These are phyloP conservation scores for Tuta absoluta DNA, from an alignment of 2,888 invertebrate genomes.

Conservation along the genomic window DNA sequence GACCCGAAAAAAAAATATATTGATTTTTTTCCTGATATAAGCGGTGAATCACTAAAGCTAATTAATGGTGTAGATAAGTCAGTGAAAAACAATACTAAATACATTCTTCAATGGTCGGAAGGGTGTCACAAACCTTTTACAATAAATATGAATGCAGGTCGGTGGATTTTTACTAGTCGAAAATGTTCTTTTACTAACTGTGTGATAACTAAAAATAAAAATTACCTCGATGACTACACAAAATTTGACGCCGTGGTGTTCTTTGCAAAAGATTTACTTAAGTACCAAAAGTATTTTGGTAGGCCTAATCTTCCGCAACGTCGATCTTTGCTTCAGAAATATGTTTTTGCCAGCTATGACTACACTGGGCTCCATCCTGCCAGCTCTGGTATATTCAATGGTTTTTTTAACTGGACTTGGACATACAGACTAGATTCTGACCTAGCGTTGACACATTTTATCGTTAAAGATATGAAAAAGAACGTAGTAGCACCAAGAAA, in stretches of 20 bases:
- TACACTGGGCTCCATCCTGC: not conserved
- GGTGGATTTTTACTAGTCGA: not conserved
- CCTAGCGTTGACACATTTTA: not conserved
- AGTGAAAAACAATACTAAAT: not conserved
- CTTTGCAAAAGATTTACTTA: not conserved
- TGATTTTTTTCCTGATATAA: not conserved
- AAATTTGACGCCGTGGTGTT: not conserved
- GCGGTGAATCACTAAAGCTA: not conserved
- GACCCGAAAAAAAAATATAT: too few relatives aligned
- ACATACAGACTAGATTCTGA: conserved; percentile 5
- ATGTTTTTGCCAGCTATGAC: not conserved
- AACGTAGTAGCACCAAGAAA: conserved; percentile 1
- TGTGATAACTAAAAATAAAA: not conserved
- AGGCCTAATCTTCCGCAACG: not conserved
- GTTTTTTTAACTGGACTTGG: conserved; percentile 5
- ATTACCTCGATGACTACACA: not conserved
- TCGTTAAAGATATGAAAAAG: not conserved
- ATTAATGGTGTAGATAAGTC: not conserved
- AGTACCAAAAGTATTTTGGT: not conserved
- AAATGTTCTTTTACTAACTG: conserved; percentile 7
- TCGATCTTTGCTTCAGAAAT: not conserved
- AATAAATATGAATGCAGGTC: not conserved
- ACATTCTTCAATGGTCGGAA: not conserved
- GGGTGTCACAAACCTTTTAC: not conserved
- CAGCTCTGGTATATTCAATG: not conserved